A percentile compares a stretch with the other conserved stretches of the same genome.
These are phyloP conservation scores for Danio aesculapii DNA, from an alignment of 2,797 vertebrate genomes.

Conservation along the genomic window DNA sequence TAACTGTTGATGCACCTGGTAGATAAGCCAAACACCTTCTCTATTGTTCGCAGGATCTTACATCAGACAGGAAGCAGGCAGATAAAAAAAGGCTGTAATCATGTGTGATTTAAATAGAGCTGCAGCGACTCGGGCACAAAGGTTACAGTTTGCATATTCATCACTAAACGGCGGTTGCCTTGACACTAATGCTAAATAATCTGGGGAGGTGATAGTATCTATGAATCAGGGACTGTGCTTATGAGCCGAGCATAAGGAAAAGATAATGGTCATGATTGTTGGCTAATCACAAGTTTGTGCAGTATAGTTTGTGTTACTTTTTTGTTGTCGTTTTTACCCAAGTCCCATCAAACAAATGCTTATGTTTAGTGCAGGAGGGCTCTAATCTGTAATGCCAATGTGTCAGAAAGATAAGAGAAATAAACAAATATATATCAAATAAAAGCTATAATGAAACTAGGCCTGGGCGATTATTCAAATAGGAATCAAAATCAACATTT, in stretches of 20 bases:
- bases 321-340: neutral
- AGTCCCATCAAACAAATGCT: no score
- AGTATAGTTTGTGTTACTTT: neutral
- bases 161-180: slow-evolving; percentile 40
- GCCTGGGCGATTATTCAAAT: no score
- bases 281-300: neutral
- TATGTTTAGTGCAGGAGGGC: no score
- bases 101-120: slow-evolving; percentile 30
- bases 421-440: no score
- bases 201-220: slow-evolving; percentile 19
- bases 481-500: no score
- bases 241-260: slow-evolving; percentile 9
- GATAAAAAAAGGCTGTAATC: slow-evolving; percentile 36
- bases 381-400: no score
- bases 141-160: slow-evolving; percentile 50
- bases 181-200: slow-evolving; percentile 47
- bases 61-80: slow-evolving; percentile 40
- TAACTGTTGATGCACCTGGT: slow-evolving; percentile 59
- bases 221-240: slow-evolving; percentile 1
- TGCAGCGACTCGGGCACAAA: slow-evolving; percentile 43
- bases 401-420: no score
- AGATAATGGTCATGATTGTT: neutral
- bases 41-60: slow-evolving; percentile 32
- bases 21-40: slow-evolving; percentile 44
- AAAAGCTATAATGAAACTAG: no score